phyloP scores from a whole-genome alignment of 2,113 vertebrate genomes.

The Eonycteris spelaea region DNA sequence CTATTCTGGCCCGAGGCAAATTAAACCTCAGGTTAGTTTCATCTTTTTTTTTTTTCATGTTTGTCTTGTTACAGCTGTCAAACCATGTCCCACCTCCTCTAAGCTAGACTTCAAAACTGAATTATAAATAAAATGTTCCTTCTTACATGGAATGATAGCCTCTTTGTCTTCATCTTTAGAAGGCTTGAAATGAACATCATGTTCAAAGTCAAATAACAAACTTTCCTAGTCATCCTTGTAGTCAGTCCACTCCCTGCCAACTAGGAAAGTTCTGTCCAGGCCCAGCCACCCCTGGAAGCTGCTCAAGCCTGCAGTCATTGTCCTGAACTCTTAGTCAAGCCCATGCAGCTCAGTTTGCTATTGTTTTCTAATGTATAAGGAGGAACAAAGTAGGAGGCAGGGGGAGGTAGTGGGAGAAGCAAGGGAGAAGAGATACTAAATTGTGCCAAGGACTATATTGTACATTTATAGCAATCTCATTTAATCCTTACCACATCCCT shows the following conservation, averaged over 20 bases:
- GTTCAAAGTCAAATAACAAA: background rate
- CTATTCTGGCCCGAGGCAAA: background rate
- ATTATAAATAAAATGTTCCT: constrained; percentile 6
- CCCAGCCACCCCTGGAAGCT: background rate
- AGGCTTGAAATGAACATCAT: background rate
- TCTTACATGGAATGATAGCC: background rate
- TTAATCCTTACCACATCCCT: background rate
- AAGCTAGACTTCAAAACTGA: constrained; percentile 21
- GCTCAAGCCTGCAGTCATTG: background rate
- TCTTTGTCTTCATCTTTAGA: background rate
- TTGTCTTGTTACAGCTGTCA: background rate
- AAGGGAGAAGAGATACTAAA: background rate
- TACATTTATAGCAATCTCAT: background rate
- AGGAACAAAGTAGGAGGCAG: background rate
- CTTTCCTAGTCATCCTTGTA: background rate
- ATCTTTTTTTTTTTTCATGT: background rate
- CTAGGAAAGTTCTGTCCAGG: background rate
- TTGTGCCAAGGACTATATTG: too few relatives aligned
- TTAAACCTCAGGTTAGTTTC: background rate
- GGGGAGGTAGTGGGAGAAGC: background rate
- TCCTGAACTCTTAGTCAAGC: background rate
- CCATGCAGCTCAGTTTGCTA: background rate
- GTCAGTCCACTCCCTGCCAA: background rate
- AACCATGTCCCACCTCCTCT: background rate
- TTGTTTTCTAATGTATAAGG: background rate